These are phyloP conservation scores for Parazoanthus swiftii DNA, from an alignment of 92 coral and sea anemone genomes.

Conservation along the genomic window DNA sequence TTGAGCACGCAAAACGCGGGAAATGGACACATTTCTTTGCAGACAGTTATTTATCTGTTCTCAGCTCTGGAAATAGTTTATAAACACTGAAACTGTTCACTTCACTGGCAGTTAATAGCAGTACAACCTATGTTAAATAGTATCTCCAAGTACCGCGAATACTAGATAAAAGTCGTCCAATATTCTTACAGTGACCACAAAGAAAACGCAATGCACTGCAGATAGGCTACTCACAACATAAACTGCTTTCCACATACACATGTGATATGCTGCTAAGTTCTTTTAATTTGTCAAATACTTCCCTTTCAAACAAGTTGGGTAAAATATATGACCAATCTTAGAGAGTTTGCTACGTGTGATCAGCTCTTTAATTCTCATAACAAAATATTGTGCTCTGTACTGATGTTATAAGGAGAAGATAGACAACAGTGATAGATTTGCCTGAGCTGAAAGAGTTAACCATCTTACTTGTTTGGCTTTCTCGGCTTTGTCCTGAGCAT, in stretches of 20 bases:
- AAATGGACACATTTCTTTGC: neutral
- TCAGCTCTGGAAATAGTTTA: too few relatives aligned
- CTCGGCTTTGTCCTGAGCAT: constrained; percentile 60
- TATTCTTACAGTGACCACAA: neutral
- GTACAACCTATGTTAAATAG: neutral
- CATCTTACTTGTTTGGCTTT: constrained; percentile 64
- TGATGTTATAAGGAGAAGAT: too few relatives aligned
- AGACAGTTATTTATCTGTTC: neutral
- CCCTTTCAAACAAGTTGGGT: neutral
- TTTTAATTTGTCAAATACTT: too few relatives aligned
- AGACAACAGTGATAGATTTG: neutral
- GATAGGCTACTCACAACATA: neutral
- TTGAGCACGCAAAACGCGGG: neutral
- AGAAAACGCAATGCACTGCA: neutral
- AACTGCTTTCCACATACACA: too few relatives aligned
- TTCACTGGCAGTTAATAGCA: neutral
- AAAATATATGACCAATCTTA: neutral
- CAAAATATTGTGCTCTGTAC: neutral
- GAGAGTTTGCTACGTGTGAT: neutral
- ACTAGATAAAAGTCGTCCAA: neutral
- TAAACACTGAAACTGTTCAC: neutral
- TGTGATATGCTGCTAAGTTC: too few relatives aligned
- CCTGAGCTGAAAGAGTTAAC: neutral
- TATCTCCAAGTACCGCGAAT: neutral
- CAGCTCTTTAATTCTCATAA: neutral